Percentiles rank a stretch among this genome's conserved stretches.
Evolutionary conservation across 1,140 invertebrate species (phyloP).

Genomic region (Rhynchophorus ferrugineus): DNA sequence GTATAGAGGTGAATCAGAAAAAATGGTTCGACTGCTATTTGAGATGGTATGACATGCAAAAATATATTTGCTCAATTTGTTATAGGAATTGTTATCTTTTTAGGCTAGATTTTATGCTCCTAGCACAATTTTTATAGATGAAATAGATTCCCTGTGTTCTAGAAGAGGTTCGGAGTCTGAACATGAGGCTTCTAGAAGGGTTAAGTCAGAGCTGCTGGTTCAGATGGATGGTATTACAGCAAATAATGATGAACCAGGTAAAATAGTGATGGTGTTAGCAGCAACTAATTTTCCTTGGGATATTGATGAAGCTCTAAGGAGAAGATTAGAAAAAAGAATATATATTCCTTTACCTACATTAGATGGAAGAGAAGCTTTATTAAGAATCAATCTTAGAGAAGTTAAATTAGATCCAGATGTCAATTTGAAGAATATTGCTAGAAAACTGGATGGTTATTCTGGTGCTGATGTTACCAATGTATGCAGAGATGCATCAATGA

Average conservation of each 20-base stretch:
- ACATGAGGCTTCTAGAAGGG: slow-evolving; percentile 94
- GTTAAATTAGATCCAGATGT: slow-evolving; percentile 79
- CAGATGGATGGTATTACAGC: slow-evolving; percentile 97
- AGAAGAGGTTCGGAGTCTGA: slow-evolving; percentile 92
- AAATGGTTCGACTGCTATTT: slow-evolving; percentile 93
- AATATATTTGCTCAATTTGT: not conserved
- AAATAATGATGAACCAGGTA: slow-evolving; percentile 54
- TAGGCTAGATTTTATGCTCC: slow-evolving; percentile 95
- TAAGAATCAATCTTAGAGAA: slow-evolving; percentile 88
- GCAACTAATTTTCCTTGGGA: slow-evolving; percentile 99
- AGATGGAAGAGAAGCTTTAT: slow-evolving; percentile 79
- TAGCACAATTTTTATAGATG: slow-evolving; percentile 90
- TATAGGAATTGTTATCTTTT: slow-evolving; percentile 14
- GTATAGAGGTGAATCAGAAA: slow-evolving; percentile 97
- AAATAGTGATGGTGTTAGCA: slow-evolving; percentile 94
- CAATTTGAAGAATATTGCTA: slow-evolving; percentile 76
- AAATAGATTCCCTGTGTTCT: slow-evolving; percentile 98
- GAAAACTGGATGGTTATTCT: slow-evolving; percentile 88
- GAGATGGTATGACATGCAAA: slow-evolving; percentile 73
- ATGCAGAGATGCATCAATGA: slow-evolving; percentile 98
- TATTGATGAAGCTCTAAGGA: slow-evolving; percentile 92
- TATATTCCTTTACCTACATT: slow-evolving; percentile 97
- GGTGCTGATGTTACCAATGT: slow-evolving; percentile 98
- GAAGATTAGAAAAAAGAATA: slow-evolving; percentile 95
- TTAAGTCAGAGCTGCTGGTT: slow-evolving; percentile 96